Base-by-base conservation (phyloP, 2,888 invertebrate species). In the Spisula solida region DNA sequence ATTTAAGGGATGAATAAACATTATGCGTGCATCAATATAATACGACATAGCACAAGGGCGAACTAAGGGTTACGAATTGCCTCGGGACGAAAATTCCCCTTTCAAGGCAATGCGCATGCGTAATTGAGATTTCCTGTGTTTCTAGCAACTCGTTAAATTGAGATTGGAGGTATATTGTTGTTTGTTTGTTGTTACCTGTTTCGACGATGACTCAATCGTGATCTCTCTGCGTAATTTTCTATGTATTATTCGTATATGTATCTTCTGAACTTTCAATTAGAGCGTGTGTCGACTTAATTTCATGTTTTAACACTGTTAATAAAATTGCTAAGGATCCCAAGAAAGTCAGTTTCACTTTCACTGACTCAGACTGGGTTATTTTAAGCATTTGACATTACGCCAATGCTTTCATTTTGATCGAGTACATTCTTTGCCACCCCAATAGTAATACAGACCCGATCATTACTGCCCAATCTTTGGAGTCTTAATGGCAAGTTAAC, bases 81-180 rank as follows among this genome's bases (percentile, higher is more conserved):
- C 25, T 66, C 0, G 75, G 18, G 75, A 75, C 75, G 75, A 75
- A 75, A 70, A 20, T 31, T 16, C 2, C 14, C 31, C 14, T 18
- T 75, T n/a, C 25, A 25, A 2, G 25, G 60, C 60, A 66, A 1
- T 84, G 79, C 82, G 86, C 88, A 85, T 88, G 90, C 90, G 66
- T 88, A 80, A 31, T 81, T 0, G 10, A 2, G 10, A 81, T 41
- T 88, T 91, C 91, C 91, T 91, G 86, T 87, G 91, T 91, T 88
- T 91, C 87, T 87, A 91, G 89, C 89, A 89, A 91, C 87, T 86
- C 85, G 75, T 75, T 4, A 75, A 34, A 75, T 75, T 75, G 75
- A 75, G 75, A 14, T 75, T 75, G 75, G 34, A 75, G 75, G 75
- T 75, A 75, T 75, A 5, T 75, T 75, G 5, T 25, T 60, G 75